Evolutionary conservation across 2,797 vertebrate species (phyloP).

Genomic region (Galaxias olidus): DNA sequence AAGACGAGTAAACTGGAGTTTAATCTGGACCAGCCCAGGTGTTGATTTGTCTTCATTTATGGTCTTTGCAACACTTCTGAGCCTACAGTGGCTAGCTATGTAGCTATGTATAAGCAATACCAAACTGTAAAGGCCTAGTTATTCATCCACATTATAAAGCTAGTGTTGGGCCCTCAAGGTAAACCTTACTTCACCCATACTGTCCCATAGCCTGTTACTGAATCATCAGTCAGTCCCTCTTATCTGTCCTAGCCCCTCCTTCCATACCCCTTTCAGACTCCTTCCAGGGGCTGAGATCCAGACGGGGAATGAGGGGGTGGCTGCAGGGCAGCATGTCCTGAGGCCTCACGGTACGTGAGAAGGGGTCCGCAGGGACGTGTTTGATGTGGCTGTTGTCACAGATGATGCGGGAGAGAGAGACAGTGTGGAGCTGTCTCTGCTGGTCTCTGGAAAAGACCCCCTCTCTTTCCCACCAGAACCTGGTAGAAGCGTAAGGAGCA

Average conservation of each 20-base stretch:
- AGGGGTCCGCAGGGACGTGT: slow-evolving; percentile 79
- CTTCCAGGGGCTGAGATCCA: slow-evolving; percentile 75
- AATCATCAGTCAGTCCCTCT: too few species aligned
- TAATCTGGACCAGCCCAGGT: neutral
- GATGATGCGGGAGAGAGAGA: slow-evolving; percentile 83
- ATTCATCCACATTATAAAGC: too few species aligned
- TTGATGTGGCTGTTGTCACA: slow-evolving; percentile 87
- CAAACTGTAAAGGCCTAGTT: too few species aligned
- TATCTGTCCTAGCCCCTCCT: too few species aligned
- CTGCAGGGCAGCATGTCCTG: slow-evolving; percentile 75
- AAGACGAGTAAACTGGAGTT: neutral
- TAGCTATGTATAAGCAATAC: too few species aligned
- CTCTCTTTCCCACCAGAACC: slow-evolving; percentile 90
- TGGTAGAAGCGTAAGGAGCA: slow-evolving; percentile 37
- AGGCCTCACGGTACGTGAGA: slow-evolving; percentile 67
- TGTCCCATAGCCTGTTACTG: too few species aligned
- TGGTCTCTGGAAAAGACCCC: slow-evolving; percentile 83
- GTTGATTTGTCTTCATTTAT: too few species aligned
- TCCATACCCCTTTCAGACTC: slow-evolving; percentile 67
- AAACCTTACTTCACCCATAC: too few species aligned
- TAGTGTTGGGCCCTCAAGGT: too few species aligned
- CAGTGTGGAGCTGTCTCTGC: slow-evolving; percentile 60
- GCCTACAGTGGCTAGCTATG: too few species aligned
- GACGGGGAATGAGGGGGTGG: slow-evolving; percentile 64
- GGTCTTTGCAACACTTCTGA: too few species aligned